phyloP scores from a whole-genome alignment of 2,113 vertebrate genomes.

The Isichthys henryi region DNA sequence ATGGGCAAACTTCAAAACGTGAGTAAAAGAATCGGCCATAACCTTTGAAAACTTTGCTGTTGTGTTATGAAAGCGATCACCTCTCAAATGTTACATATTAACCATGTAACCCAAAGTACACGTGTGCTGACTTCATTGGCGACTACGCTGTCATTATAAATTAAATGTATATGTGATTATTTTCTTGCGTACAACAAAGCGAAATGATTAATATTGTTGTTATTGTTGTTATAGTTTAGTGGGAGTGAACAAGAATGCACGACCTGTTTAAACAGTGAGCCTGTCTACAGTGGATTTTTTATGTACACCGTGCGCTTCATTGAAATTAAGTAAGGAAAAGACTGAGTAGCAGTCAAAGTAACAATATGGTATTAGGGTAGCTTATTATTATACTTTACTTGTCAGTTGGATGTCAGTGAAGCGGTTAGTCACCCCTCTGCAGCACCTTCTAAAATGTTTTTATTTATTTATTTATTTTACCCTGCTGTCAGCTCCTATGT shows the following conservation, averaged over 20 bases:
- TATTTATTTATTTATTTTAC: not conserved
- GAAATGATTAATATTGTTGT: not conserved
- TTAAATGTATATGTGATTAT: not conserved
- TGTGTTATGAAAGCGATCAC: not conserved
- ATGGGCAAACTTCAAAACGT: conserved; percentile 34
- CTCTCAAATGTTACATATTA: not conserved
- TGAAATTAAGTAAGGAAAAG: not conserved
- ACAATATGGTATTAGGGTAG: not conserved
- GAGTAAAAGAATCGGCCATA: not conserved
- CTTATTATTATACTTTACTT: not conserved
- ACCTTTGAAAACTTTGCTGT: not conserved
- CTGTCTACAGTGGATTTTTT: not conserved
- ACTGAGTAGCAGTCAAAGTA: not conserved
- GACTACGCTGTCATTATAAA: not conserved
- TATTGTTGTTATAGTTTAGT: not conserved
- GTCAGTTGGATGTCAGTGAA: not conserved
- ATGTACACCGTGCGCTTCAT: not conserved
- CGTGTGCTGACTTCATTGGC: not conserved
- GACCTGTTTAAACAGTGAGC: not conserved
- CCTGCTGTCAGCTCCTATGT: not conserved
- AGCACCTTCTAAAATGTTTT: not conserved
- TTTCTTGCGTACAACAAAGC: not conserved
- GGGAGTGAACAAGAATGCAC: not conserved
- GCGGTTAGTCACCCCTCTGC: not conserved
- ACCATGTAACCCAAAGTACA: not conserved